Evolutionary conservation across 2,888 invertebrate species (phyloP), one percentile per base, ranked within the genome.

Genomic region (Atrina japonica): DNA sequence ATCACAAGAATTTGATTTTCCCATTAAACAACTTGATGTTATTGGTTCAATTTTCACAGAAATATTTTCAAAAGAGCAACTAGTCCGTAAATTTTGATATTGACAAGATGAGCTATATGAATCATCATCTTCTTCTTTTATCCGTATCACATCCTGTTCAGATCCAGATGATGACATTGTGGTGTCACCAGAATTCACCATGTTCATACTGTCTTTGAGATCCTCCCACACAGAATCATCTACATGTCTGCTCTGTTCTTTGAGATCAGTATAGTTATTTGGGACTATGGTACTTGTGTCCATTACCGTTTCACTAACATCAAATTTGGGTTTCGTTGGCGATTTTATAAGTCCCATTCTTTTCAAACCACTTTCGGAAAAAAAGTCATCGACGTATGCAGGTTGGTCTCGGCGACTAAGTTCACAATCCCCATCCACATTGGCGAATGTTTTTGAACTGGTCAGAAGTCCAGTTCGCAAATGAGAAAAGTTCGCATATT

Each of bases 191-290:
- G 70, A 63, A 45, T 80, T 78, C 35, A 83, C 70, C 75, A 85
- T 80, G 67, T 86, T 80, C 58, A 87, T 86, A 77, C 85, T 82
- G 49, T 81, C 82, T 52, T 83, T 75, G 18, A 88, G 75, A 70
- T 86, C 86, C 47, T 88, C 88, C 88, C 87, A 87, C 65, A 87
- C 63, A 1, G 86, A 85, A 63, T 81, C 81, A 1, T 82, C 75
- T 14, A 80, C 69, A 11, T 68, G 73, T 55, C 67, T 66, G 30
- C 71, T 69, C 58, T 67, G 70, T 41, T 64, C 59, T 25, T 66
- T 50, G 23, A 70, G 49, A 41, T 65, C 60, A 5, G 30, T 55
- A 29, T 41, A 58, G 45, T 61, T 53, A 16, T 63, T 58, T 1
- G 47, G 53, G 43, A 67, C 45, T 69, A 70, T 52, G 56, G 60